phyloP scores from a whole-genome alignment of 2,797 vertebrate species.

The Poecilia velifera region DNA sequence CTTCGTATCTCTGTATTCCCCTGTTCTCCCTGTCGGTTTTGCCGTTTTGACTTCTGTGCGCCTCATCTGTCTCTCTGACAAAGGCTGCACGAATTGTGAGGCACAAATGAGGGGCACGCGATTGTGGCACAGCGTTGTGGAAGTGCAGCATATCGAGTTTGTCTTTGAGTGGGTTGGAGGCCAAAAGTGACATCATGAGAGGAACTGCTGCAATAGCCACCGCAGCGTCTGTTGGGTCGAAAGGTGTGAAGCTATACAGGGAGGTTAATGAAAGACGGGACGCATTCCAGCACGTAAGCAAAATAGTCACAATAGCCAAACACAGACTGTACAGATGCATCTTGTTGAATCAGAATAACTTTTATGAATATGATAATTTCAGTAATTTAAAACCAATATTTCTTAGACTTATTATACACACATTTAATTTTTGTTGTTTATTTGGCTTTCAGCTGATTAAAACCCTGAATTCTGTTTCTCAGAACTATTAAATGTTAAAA shows the following conservation, averaged over 20 bases:
- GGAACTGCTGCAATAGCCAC: conserved; percentile 49
- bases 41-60: conserved; percentile 24
- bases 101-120: conserved; percentile 49
- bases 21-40: conserved; percentile 21
- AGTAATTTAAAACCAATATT: not conserved
- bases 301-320: conserved; percentile 13
- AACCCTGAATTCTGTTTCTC: not conserved
- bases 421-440: not conserved
- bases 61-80: conserved; percentile 42
- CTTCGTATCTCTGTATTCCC: conserved; percentile 56
- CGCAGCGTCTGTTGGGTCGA: conserved; percentile 60
- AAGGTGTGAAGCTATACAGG: conserved; percentile 65
- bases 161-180: conserved; percentile 60
- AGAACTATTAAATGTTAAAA: not conserved
- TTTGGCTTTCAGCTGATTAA: not conserved
- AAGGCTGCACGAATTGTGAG: conserved; percentile 55
- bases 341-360: not conserved
- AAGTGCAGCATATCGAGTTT: conserved; percentile 47
- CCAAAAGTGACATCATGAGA: conserved; percentile 45
- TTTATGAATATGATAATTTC: not conserved
- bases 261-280: conserved; percentile 53
- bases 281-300: conserved; percentile 15
- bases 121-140: conserved; percentile 27
- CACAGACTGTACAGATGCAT: not conserved
- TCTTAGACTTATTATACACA: not conserved